Percentiles rank a stretch among this genome's conserved stretches.
phyloP scores from a whole-genome alignment of 2,797 vertebrate genomes.

The Muscicapa comitata region DNA sequence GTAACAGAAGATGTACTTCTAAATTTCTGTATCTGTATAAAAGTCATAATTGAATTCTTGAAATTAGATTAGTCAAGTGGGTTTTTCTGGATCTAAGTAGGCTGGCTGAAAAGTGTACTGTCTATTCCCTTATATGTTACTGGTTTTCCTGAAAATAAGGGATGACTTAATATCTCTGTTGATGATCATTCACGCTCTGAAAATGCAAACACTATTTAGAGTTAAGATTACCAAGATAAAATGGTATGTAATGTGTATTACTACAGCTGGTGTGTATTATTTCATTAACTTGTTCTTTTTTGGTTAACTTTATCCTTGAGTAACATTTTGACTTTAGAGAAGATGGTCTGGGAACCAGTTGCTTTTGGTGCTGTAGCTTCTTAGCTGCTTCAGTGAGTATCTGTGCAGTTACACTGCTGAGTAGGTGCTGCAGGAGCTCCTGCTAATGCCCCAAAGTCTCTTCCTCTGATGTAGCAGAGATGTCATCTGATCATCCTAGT shows the following conservation, averaged over 20 bases:
- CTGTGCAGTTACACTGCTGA: rapidly evolving
- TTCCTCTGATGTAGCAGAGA: background rate
- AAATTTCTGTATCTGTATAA: background rate
- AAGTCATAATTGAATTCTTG: background rate
- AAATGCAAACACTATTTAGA: background rate
- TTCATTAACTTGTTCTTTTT: background rate
- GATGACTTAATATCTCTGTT: background rate
- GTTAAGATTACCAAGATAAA: background rate
- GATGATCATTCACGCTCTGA: background rate
- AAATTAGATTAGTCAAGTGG: background rate
- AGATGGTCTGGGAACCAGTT: background rate
- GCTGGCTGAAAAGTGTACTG: background rate
- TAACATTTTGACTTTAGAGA: background rate
- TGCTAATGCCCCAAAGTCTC: background rate
- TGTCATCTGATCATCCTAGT: background rate
- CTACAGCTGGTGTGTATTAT: background rate
- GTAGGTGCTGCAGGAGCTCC: background rate
- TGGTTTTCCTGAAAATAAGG: background rate
- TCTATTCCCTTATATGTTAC: background rate
- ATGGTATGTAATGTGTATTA: background rate
- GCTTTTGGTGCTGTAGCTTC: background rate
- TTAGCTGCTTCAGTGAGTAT: background rate
- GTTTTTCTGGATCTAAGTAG: background rate
- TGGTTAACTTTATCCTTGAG: background rate
- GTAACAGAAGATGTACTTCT: background rate